Conservation (phyloP, 23 tunicate genomes). For the Ciona savignyi region DNA sequence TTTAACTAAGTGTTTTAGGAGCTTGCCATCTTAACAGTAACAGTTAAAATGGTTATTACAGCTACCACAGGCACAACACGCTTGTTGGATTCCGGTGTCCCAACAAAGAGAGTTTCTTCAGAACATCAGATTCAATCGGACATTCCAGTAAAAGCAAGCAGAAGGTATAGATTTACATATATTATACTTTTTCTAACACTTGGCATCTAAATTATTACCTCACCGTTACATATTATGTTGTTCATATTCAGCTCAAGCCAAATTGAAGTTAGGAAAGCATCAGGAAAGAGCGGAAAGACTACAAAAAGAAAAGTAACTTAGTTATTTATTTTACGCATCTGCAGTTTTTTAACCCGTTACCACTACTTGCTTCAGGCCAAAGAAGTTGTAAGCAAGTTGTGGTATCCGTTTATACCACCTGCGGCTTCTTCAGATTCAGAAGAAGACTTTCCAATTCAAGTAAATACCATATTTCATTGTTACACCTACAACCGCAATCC, state of each 20-base stretch:
- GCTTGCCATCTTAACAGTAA: not conserved
- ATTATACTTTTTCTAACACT: too few species aligned
- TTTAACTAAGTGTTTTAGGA: not conserved
- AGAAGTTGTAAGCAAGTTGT: slow-evolving; percentile 35
- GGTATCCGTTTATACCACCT: slow-evolving; percentile 65
- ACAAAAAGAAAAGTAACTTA: not conserved
- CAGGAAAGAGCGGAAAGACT: not conserved
- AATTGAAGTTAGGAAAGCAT: not conserved
- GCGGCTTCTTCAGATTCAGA: slow-evolving; percentile 48
- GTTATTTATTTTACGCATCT: not conserved
- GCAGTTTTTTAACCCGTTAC: not conserved
- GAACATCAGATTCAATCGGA: not conserved
- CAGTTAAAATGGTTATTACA: too few species aligned
- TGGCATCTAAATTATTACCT: too few species aligned
- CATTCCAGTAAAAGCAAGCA: not conserved
- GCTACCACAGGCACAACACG: not conserved
- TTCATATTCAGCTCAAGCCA: not conserved
- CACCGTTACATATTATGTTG: too few species aligned
- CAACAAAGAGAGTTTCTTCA: not conserved
- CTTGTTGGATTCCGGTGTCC: not conserved
- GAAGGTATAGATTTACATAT: not conserved
- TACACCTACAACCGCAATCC: too few species aligned
- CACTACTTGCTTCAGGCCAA: slow-evolving; percentile 20
- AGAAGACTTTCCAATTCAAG: slow-evolving; percentile 17
- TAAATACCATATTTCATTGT: too few species aligned